Evolutionary conservation across 2,797 vertebrate genomes (phyloP).

Genomic region (Sebastes melanostomus): DNA sequence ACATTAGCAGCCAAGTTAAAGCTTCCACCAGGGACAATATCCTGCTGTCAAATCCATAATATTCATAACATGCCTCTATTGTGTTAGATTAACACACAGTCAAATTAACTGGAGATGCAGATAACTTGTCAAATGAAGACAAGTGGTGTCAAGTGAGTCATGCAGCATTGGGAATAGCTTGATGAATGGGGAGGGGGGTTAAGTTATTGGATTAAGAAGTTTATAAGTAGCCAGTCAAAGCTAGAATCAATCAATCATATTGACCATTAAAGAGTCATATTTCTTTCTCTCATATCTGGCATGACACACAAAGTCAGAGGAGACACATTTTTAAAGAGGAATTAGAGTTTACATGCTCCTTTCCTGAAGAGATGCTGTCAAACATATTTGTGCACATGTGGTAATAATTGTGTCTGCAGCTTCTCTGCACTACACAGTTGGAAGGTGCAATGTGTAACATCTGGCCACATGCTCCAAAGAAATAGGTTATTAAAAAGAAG

Average conservation of each 20-base stretch:
- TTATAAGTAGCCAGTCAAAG: not conserved
- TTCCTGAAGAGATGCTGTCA: not conserved
- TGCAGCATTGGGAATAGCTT: not conserved
- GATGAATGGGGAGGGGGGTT: not conserved
- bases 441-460: too few species aligned
- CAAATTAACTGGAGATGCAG: not conserved
- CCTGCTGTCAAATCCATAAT: not conserved
- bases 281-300: not conserved
- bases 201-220: not conserved
- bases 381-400: too few species aligned
- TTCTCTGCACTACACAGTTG: accelerated
- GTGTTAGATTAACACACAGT: not conserved
- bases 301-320: not conserved
- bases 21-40: not conserved
- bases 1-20: not conserved
- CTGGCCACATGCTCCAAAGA: too few species aligned
- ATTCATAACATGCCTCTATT: not conserved
- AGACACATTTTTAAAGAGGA: not conserved
- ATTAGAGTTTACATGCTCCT: not conserved
- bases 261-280: not conserved
- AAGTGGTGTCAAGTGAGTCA: not conserved
- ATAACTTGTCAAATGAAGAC: not conserved
- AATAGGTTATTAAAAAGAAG: too few species aligned
- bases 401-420: too few species aligned
- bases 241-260: not conserved